Evolutionary conservation across 37 sponge, comb jelly and placozoan genomes (phyloP).

Genomic region (Lycopodina hypogea): DNA sequence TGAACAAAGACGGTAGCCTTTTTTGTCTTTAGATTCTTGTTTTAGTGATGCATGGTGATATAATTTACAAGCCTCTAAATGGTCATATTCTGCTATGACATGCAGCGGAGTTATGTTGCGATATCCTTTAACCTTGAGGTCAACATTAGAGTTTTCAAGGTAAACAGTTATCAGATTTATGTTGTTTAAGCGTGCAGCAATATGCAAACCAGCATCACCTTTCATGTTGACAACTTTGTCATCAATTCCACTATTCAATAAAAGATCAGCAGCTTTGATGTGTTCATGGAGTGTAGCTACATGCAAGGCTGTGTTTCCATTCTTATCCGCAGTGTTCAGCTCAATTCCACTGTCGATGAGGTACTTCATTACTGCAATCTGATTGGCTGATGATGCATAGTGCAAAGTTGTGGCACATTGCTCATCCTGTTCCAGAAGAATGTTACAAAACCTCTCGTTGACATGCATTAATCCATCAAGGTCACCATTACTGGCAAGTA

Average conservation of each 20-base stretch:
- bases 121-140: slow-evolving; percentile 29
- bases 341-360: slow-evolving; percentile 63
- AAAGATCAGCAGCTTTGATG: slow-evolving; percentile 34
- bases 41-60: slow-evolving; percentile 14
- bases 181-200: slow-evolving; percentile 49
- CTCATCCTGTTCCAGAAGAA: slow-evolving; percentile 30
- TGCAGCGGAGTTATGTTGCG: slow-evolving; percentile 70
- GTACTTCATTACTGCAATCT: slow-evolving; percentile 51
- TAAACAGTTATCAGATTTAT: slow-evolving; percentile 37
- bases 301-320: slow-evolving; percentile 85
- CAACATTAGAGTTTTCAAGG: slow-evolving; percentile 31
- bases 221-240: slow-evolving; percentile 47
- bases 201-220: slow-evolving; percentile 60
- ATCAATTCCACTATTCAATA: slow-evolving; percentile 54
- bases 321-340: slow-evolving; percentile 52
- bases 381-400: slow-evolving; percentile 47
- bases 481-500: slow-evolving; percentile 46
- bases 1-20: slow-evolving; percentile 62
- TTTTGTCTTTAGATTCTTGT: not conserved
- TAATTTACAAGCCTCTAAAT: slow-evolving; percentile 41
- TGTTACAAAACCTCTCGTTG: slow-evolving; percentile 11
- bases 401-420: slow-evolving; percentile 61
- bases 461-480: slow-evolving; percentile 34
- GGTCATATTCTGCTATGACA: slow-evolving; percentile 64
- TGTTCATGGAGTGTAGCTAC: slow-evolving; percentile 47